Conservation (phyloP, 2,797 vertebrate species). For the Setipinna tenuifilis region DNA sequence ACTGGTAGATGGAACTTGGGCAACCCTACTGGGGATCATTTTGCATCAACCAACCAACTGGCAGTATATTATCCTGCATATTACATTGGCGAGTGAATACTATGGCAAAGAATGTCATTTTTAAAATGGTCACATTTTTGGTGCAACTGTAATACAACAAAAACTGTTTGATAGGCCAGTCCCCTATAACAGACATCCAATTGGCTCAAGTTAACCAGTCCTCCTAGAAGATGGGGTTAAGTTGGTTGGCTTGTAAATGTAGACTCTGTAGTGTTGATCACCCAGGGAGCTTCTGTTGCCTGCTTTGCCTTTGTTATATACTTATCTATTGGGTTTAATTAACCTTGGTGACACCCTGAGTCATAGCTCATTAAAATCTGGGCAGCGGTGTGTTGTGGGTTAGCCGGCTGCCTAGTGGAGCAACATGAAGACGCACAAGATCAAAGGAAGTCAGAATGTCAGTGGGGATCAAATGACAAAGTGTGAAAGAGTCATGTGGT, state of each 20-base stretch:
- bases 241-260: no score
- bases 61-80: not conserved
- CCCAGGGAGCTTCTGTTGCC: not conserved
- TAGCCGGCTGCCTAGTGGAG: not conserved
- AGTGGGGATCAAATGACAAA: not conserved
- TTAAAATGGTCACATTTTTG: not conserved
- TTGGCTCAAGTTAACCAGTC: not conserved
- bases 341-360: slow-evolving; percentile 24
- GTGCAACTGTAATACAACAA: not conserved
- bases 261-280: no score
- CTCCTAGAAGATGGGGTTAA: not conserved
- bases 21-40: not conserved
- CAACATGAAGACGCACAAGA: not conserved
- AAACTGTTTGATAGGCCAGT: not conserved
- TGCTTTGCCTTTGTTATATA: not conserved
- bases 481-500: not conserved
- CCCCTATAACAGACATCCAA: no score
- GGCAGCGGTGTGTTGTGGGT: slow-evolving; percentile 1
- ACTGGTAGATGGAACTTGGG: not conserved
- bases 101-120: not conserved
- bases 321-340: slow-evolving; percentile 19
- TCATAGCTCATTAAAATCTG: slow-evolving; percentile 38
- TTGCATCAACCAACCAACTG: not conserved
- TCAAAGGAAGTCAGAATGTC: not conserved
- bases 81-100: not conserved